Evolutionary conservation across 2,113 vertebrate species (phyloP).

Genomic region (Catharus fuscescens): DNA sequence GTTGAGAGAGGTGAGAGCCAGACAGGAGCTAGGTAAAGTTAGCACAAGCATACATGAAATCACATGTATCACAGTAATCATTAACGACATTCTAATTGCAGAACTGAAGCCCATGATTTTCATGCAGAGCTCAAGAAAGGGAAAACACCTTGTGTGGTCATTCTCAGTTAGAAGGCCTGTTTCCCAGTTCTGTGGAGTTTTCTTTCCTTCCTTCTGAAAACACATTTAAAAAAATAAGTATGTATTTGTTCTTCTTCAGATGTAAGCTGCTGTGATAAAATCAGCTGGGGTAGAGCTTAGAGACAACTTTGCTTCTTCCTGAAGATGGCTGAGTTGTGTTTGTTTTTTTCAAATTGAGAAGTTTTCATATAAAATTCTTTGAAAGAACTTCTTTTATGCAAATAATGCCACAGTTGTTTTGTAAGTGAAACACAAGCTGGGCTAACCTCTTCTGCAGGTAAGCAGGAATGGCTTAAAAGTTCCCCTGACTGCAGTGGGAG

Average conservation of each 20-base stretch:
- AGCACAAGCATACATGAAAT: not conserved
- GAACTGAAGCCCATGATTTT: not conserved
- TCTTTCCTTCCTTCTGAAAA: conserved; percentile 20
- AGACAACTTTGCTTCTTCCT: conserved; percentile 7
- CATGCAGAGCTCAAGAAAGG: not conserved
- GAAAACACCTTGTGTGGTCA: not conserved
- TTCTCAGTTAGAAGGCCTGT: not conserved
- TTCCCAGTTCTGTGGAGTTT: not conserved
- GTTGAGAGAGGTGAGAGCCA: not conserved
- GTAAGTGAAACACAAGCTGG: not conserved
- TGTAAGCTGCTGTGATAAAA: conserved; percentile 18
- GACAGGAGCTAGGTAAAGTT: not conserved
- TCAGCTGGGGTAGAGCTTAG: not conserved
- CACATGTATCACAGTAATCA: not conserved
- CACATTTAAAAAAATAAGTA: not conserved
- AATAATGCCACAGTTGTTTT: not conserved
- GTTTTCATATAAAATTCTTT: conserved; percentile 5
- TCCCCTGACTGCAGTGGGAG: not conserved
- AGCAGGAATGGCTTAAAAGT: not conserved
- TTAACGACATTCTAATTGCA: not conserved
- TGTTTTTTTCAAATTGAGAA: conserved; percentile 27
- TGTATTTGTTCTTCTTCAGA: conserved; percentile 17
- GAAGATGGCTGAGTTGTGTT: not conserved
- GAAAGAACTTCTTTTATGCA: conserved; percentile 26
- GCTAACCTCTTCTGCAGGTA: conserved; percentile 15